These are phyloP conservation scores for Oreochromis aureus DNA, from an alignment of 2,113 vertebrate genomes.

Conservation along the genomic window DNA sequence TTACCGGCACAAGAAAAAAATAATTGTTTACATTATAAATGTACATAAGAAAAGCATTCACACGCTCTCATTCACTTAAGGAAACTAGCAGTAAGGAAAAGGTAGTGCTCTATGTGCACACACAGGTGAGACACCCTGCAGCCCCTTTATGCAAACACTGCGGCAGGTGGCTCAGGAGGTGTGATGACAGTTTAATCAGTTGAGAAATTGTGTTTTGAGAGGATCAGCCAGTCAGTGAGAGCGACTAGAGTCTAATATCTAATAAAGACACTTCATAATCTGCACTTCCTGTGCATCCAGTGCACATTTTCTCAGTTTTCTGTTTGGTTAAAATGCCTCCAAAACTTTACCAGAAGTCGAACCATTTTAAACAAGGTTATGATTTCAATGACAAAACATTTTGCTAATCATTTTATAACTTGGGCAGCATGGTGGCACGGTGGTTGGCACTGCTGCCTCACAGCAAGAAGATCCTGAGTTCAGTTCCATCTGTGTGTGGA, in stretches of 20 bases:
- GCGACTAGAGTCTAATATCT: not conserved
- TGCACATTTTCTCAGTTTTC: not conserved
- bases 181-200: not conserved
- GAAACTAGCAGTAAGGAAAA: not conserved
- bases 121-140: not conserved
- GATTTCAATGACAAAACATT: not conserved
- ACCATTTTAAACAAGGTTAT: not conserved
- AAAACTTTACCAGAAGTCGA: not conserved
- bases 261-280: not conserved
- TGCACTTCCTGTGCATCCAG: not conserved
- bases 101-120: not conserved
- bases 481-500: not conserved
- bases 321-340: not conserved
- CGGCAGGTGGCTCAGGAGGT: not conserved
- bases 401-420: not conserved
- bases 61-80: not conserved
- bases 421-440: not conserved
- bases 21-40: not conserved
- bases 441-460: not conserved
- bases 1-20: not conserved
- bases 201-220: slow-evolving; percentile 1
- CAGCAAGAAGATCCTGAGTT: not conserved
- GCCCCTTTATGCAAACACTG: not conserved
- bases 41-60: not conserved
- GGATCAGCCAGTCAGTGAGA: not conserved